A percentile compares a stretch with the other conserved stretches of the same genome.
phyloP scores from a whole-genome alignment of 53 echinoderm and acorn worm species.

The Henricia sp. region DNA sequence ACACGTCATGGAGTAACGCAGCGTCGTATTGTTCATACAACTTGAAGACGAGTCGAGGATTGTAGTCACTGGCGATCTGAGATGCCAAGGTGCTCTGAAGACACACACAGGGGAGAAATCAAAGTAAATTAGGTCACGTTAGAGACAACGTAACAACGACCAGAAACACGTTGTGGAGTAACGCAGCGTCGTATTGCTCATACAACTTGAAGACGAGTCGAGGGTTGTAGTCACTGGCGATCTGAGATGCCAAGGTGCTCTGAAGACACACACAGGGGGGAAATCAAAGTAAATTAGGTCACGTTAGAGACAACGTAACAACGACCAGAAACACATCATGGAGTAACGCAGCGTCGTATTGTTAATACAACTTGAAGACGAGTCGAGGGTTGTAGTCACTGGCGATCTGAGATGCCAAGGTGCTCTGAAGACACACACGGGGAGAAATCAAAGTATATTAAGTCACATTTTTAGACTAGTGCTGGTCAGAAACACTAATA shows the following conservation, averaged over 20 bases:
- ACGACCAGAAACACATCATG: constrained; percentile 47
- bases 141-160: too few relatives aligned
- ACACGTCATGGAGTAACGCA: constrained; percentile 33
- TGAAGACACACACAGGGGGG: too few relatives aligned
- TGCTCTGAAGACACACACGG: too few relatives aligned
- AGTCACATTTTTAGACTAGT: too few relatives aligned
- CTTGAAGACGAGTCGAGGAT: constrained; percentile 36
- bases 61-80: constrained; percentile 32
- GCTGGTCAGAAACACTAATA: too few relatives aligned
- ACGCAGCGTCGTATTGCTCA: constrained; percentile 38
- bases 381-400: constrained; percentile 39
- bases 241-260: constrained; percentile 48
- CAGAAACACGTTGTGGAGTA: constrained; percentile 47
- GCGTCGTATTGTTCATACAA: constrained; percentile 52
- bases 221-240: constrained; percentile 30
- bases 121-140: too few relatives aligned
- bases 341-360: constrained; percentile 31
- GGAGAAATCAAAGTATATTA: too few relatives aligned
- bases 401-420: constrained; percentile 22
- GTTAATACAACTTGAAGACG: constrained; percentile 51
- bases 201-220: constrained; percentile 41
- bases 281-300: too few relatives aligned
- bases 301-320: too few relatives aligned
- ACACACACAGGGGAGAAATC: too few relatives aligned
- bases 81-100: constrained; percentile 55